Percentiles rank a stretch among this genome's conserved stretches.
phyloP scores from a whole-genome alignment of 2,888 invertebrate species.

The Julus scandinavius region DNA sequence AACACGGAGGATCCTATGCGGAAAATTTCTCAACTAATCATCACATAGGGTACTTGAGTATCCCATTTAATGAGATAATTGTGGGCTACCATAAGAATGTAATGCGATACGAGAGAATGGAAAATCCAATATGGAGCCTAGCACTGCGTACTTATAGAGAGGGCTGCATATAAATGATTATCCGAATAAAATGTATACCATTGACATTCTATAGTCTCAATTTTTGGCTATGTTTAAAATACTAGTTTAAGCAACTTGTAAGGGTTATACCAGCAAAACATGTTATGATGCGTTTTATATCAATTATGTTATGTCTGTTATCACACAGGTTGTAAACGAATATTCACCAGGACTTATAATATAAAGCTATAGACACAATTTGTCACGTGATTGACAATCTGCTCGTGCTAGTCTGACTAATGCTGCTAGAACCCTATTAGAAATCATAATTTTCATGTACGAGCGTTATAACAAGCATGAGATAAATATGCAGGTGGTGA shows the following conservation, averaged over 20 bases:
- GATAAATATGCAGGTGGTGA: background rate
- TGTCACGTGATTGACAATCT: too few species aligned
- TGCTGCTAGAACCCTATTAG: too few species aligned
- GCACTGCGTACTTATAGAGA: background rate
- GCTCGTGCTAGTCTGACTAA: too few species aligned
- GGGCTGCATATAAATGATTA: background rate
- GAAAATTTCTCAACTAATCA: constrained; percentile 1
- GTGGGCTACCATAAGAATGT: background rate
- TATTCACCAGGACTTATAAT: too few species aligned
- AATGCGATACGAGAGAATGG: background rate
- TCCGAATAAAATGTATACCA: background rate
- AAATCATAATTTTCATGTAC: too few species aligned
- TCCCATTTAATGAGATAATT: background rate
- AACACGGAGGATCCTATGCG: background rate
- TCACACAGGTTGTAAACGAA: too few species aligned
- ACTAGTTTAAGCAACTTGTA: too few species aligned
- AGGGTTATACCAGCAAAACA: too few species aligned
- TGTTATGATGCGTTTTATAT: too few species aligned
- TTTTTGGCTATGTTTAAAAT: background rate
- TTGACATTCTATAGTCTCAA: background rate
- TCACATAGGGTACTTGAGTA: constrained; percentile 1
- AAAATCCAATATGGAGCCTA: background rate
- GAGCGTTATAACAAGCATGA: background rate
- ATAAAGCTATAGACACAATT: too few species aligned
- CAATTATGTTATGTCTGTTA: too few species aligned